phyloP scores from a whole-genome alignment of 2,797 vertebrate species.

The Pangasius macronema region DNA sequence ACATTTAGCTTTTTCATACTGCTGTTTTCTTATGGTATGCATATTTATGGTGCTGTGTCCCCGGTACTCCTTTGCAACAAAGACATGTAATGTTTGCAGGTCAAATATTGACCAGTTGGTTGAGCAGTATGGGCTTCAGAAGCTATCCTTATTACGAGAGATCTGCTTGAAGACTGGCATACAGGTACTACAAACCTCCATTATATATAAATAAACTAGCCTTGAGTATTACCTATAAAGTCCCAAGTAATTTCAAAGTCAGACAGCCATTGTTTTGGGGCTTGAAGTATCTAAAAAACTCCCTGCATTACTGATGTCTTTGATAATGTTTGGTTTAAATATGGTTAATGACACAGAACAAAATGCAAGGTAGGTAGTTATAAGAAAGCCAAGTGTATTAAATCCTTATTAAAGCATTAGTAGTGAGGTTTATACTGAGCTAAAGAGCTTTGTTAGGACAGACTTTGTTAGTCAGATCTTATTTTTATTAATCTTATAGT shows the following conservation, averaged over 20 bases:
- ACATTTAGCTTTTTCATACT: background rate
- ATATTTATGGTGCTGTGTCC: background rate
- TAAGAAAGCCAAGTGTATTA: background rate
- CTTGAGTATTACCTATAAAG: background rate
- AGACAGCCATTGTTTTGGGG: background rate
- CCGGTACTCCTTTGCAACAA: background rate
- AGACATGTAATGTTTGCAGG: conserved; percentile 62
- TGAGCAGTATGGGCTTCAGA: conserved; percentile 77
- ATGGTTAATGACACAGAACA: background rate
- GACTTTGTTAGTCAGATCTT: background rate
- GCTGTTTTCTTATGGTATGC: background rate
- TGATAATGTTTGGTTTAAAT: background rate
- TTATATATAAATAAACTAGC: background rate
- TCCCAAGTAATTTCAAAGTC: background rate
- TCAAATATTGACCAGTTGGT: conserved; percentile 75
- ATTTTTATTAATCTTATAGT: too few relatives aligned
- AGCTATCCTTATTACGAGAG: conserved; percentile 79
- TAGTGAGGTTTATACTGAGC: background rate
- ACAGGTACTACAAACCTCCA: conserved; percentile 69
- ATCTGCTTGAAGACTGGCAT: conserved; percentile 82
- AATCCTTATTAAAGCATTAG: background rate
- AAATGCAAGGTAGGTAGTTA: background rate
- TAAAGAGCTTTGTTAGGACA: background rate
- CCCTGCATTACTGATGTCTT: background rate
- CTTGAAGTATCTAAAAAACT: background rate